Percentiles rank a stretch among this genome's conserved stretches.
Evolutionary conservation across 2,113 vertebrate species (phyloP).

Genomic region (Eurystomus gularis): DNA sequence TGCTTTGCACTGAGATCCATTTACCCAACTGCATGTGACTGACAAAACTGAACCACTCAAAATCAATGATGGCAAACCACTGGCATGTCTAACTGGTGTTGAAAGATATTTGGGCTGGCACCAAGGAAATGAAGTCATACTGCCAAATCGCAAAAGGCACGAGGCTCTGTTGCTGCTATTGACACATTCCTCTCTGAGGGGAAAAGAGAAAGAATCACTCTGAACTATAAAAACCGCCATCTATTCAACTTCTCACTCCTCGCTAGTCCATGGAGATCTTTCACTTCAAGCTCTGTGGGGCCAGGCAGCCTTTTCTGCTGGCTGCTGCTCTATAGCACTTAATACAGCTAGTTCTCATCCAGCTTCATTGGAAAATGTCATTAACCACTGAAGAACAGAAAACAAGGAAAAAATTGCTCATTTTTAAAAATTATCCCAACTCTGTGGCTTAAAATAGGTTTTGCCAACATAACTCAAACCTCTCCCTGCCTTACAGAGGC

Average conservation of each 20-base stretch:
- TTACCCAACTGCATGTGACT: not conserved
- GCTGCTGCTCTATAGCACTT: not conserved
- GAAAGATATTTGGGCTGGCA: not conserved
- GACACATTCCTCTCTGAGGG: not conserved
- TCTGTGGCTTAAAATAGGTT: not conserved
- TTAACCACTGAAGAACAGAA: not conserved
- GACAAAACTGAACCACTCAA: not conserved
- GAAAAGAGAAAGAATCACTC: not conserved
- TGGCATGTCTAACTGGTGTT: not conserved
- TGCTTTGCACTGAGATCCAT: not conserved
- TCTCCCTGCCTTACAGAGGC: not conserved
- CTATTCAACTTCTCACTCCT: not conserved
- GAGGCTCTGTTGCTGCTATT: not conserved
- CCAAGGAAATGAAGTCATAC: not conserved
- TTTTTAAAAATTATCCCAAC: not conserved
- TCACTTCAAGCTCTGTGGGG: not conserved
- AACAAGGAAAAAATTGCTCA: not conserved
- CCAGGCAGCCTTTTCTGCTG: not conserved
- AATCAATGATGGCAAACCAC: not conserved
- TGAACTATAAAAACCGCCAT: not conserved
- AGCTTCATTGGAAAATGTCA: not conserved
- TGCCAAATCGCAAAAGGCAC: not conserved
- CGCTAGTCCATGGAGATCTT: not conserved
- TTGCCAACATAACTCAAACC: not conserved
- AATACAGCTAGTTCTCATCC: not conserved